A percentile compares a stretch with the other conserved stretches of the same genome.
phyloP scores from a whole-genome alignment of 2,113 vertebrate genomes.

The Dunckerocampus dactyliophorus region DNA sequence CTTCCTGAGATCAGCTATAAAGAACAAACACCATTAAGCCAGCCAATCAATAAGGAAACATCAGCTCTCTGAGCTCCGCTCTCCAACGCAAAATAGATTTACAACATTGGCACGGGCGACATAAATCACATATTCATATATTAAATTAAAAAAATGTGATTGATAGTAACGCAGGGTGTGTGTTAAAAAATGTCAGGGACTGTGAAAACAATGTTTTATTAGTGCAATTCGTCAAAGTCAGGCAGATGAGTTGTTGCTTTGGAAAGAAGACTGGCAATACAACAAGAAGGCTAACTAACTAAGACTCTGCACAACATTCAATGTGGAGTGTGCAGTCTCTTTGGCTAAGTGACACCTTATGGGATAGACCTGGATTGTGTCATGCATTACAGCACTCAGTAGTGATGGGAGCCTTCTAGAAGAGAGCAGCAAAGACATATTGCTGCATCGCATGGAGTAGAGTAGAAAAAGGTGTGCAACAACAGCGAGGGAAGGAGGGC shows the following conservation, averaged over 20 bases:
- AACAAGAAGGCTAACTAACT: constrained; percentile 2
- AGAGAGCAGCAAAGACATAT: constrained; percentile 66
- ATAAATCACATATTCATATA: constrained; percentile 81
- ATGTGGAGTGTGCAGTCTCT: constrained; percentile 37
- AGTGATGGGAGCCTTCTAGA: constrained; percentile 59
- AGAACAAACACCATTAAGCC: constrained; percentile 79
- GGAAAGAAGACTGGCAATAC: constrained; percentile 17
- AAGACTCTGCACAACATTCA: constrained; percentile 21
- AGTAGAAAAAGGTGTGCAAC: constrained; percentile 52
- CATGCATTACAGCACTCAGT: constrained; percentile 55
- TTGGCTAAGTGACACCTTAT: constrained; percentile 63
- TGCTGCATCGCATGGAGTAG: constrained; percentile 64
- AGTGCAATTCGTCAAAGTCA: constrained; percentile 40
- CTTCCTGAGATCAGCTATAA: constrained; percentile 78
- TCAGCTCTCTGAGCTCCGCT: constrained; percentile 60
- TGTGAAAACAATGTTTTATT: constrained; percentile 31
- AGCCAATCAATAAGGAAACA: constrained; percentile 77
- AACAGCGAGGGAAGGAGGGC: constrained; percentile 41
- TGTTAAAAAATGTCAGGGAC: constrained; percentile 60
- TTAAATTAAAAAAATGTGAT: constrained; percentile 79
- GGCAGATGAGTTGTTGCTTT: constrained; percentile 18
- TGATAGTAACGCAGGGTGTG: constrained; percentile 61
- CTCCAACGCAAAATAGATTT: constrained; percentile 71
- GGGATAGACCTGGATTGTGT: constrained; percentile 69
- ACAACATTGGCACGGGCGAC: constrained; percentile 62